Evolutionary conservation across 2,888 invertebrate genomes (phyloP).

Genomic region (Bombylius discolor): DNA sequence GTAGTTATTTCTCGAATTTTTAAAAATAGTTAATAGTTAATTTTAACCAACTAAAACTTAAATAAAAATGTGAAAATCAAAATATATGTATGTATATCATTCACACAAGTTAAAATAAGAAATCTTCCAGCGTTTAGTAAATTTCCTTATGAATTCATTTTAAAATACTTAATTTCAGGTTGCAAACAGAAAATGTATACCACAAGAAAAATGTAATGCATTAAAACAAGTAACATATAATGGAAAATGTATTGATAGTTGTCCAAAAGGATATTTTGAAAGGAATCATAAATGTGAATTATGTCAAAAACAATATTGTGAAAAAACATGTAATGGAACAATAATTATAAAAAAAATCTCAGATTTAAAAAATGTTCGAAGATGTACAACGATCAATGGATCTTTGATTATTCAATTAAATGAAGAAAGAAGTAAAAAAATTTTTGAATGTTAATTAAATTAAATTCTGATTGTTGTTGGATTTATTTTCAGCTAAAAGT

Average conservation of each 20-base stretch:
- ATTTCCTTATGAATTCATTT: no score
- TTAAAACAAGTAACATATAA: constrained; percentile 17
- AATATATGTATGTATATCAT: no score
- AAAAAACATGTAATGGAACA: constrained; percentile 39
- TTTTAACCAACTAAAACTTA: no score
- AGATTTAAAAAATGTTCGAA: constrained; percentile 43
- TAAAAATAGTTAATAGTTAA: no score
- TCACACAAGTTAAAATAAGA: no score
- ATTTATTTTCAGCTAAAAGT: constrained; percentile 18
- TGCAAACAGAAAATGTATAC: constrained; percentile 20
- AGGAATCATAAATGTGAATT: constrained; percentile 21
- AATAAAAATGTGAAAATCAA: no score
- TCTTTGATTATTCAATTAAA: constrained; percentile 45
- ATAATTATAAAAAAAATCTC: constrained; percentile 25
- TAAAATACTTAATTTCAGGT: constrained; percentile 1
- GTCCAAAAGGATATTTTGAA: constrained; percentile 42
- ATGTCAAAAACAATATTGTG: constrained; percentile 24
- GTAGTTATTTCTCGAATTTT: not conserved
- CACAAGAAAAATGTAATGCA: constrained; percentile 18
- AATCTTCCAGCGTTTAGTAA: no score
- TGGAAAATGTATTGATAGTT: constrained; percentile 47
- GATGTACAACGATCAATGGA: constrained; percentile 57
- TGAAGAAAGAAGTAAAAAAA: constrained; percentile 21
- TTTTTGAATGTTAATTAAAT: no score
- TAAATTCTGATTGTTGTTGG: not conserved